Evolutionary conservation across 2,888 invertebrate genomes (phyloP), one percentile per base, ranked within the genome.

Genomic region (Tiliacea citrago): DNA sequence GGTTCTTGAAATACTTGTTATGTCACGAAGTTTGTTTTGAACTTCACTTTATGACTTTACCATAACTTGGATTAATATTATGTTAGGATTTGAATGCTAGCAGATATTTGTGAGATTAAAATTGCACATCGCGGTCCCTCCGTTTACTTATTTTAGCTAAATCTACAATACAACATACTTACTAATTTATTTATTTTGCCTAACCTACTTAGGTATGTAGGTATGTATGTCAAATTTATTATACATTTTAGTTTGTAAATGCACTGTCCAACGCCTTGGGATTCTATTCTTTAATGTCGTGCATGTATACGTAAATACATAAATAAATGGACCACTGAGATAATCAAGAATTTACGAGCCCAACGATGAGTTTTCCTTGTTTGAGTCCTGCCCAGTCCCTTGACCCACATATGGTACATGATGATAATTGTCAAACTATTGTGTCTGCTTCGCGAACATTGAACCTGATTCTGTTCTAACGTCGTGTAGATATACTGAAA

Each of bases 1-100:
- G 68, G 21, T 57, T 74, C 58, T 81, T 68, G 49, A 42, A 72
- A 57, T 68, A 58, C 35, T 55, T 70, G 39, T 71, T 57, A 60
- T 51, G 42, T 57, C 47, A 75, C 35, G 65, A 74, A 70, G 49
- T 65, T 81, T 71, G 45, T 74, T 78, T 68, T 24, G 55, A 68
- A 70, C 12, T 73, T 49, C 35, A 45, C 42, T 70, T 58, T 51
- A 60, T 18, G 60, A 63, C 35, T 76, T 51, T 51, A 51, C 16
- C 47, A 51, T 35, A 24, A 73, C 57, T 77, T 61, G 24, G 29
- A 61, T 72, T 77, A 42, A 61, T 70, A 58, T 51, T 57, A 51
- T 62, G 49, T 62, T 70, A 29, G 6, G 6, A 13, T 7, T 49
- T 35, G 35, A n/a, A 45, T 10, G 7, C 12, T 24, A 7, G 16